Conservation (phyloP, 2,797 vertebrate genomes). For the Ptychobarbus kaznakovi region DNA sequence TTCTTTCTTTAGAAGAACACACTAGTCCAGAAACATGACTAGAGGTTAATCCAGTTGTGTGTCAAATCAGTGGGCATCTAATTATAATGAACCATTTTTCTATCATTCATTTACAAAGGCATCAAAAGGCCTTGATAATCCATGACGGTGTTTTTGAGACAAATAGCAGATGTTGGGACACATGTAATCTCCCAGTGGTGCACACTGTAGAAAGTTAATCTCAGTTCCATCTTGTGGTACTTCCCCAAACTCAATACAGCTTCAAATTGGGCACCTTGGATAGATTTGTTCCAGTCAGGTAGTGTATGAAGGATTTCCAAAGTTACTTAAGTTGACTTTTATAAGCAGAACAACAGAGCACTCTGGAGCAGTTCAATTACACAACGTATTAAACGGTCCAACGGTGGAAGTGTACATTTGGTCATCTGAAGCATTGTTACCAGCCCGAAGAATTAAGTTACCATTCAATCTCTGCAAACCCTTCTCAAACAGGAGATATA, state of each 20-base stretch:
- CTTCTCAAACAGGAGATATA: not conserved
- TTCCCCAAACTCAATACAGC: not conserved
- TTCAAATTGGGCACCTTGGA: not conserved
- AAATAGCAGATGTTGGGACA: not conserved
- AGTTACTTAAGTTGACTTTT: not conserved
- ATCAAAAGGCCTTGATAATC: not conserved
- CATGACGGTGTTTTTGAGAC: not conserved
- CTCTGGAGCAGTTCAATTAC: not conserved
- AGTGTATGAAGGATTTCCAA: not conserved
- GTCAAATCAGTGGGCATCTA: not conserved
- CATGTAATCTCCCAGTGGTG: not conserved
- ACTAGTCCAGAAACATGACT: constrained; percentile 15
- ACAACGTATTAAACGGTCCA: not conserved
- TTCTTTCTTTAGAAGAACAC: not conserved
- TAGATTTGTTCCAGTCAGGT: not conserved
- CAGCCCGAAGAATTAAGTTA: not conserved
- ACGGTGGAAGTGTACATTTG: not conserved
- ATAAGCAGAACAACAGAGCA: constrained; percentile 12
- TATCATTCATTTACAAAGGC: not conserved
- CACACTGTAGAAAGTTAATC: not conserved
- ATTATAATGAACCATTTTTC: constrained; percentile 4
- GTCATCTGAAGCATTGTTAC: not conserved
- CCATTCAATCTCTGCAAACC: not conserved
- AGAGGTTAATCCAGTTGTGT: constrained; percentile 7
- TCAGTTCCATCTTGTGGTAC: not conserved